Evolutionary conservation across 2,888 invertebrate species (phyloP).

Genomic region (Eupithecia inturbata): DNA sequence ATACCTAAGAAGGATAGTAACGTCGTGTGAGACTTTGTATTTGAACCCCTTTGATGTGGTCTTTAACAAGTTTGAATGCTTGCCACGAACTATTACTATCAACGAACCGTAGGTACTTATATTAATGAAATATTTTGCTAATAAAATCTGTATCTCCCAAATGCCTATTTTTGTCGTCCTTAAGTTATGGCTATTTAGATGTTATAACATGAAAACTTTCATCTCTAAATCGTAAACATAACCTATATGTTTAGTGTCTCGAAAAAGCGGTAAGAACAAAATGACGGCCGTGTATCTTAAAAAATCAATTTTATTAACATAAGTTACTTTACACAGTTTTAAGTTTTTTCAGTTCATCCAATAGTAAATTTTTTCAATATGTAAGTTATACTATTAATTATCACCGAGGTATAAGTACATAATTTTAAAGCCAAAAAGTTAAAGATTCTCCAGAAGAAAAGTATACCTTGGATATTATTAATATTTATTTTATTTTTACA

Average conservation of each 20-base stretch:
- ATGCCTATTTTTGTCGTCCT: conserved; percentile 8
- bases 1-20: too few relatives aligned
- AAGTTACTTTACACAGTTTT: neutral
- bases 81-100: neutral
- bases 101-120: neutral
- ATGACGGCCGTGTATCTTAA: neutral
- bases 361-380: too few relatives aligned
- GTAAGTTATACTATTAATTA: too few relatives aligned
- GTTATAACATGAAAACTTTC: conserved; percentile 21
- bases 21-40: neutral
- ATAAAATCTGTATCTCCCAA: conserved; percentile 2
- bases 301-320: neutral
- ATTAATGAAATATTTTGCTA: neutral
- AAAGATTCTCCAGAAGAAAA: neutral
- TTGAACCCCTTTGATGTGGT: conserved; percentile 7
- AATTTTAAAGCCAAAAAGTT: neutral
- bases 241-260: conserved; percentile 18
- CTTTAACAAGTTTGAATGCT: conserved; percentile 8
- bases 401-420: too few relatives aligned
- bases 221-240: conserved; percentile 25
- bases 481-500: too few relatives aligned
- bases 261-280: neutral
- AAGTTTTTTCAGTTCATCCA: too few relatives aligned
- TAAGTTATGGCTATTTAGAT: conserved; percentile 7
- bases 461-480: neutral